A percentile compares a stretch with the other conserved stretches of the same genome.
phyloP scores from a whole-genome alignment of 2,888 invertebrate genomes.

The Syritta pipiens region DNA sequence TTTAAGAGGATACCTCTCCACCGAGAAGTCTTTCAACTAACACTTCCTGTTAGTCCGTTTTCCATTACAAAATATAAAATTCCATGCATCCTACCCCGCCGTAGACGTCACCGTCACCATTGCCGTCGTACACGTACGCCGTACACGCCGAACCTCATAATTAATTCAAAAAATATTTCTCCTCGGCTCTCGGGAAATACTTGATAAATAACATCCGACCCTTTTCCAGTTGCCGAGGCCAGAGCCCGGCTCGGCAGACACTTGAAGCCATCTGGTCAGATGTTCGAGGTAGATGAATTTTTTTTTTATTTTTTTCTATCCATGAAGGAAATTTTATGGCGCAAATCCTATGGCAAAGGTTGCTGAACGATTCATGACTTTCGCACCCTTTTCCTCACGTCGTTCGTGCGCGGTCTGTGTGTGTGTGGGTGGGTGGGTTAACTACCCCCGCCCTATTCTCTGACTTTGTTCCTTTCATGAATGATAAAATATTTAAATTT shows the following conservation, averaged over 20 bases:
- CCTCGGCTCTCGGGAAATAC: constrained; percentile 70
- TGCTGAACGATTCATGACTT: constrained; percentile 68
- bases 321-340: constrained; percentile 50
- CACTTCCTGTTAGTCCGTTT: constrained; percentile 30
- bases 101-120: too few relatives aligned
- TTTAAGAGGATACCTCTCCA: constrained; percentile 16
- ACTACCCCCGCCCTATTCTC: constrained; percentile 8
- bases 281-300: constrained; percentile 2
- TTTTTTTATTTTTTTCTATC: constrained; percentile 46
- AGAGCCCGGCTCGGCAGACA: constrained; percentile 5
- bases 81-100: constrained; percentile 55
- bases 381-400: constrained; percentile 66
- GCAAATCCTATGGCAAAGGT: constrained; percentile 62
- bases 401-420: not conserved
- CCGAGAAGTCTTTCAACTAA: constrained; percentile 12
- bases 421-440: not conserved
- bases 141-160: constrained; percentile 64
- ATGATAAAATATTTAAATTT: constrained; percentile 80
- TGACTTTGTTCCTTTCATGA: constrained; percentile 71
- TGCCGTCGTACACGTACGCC: constrained; percentile 16
- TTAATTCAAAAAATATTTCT: constrained; percentile 70
- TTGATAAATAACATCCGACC: constrained; percentile 72
- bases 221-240: constrained; percentile 38
- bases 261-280: constrained; percentile 62
- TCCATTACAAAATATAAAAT: constrained; percentile 53